Evolutionary conservation across 2,888 invertebrate genomes (phyloP).

Genomic region (Steinernema hermaphroditum): DNA sequence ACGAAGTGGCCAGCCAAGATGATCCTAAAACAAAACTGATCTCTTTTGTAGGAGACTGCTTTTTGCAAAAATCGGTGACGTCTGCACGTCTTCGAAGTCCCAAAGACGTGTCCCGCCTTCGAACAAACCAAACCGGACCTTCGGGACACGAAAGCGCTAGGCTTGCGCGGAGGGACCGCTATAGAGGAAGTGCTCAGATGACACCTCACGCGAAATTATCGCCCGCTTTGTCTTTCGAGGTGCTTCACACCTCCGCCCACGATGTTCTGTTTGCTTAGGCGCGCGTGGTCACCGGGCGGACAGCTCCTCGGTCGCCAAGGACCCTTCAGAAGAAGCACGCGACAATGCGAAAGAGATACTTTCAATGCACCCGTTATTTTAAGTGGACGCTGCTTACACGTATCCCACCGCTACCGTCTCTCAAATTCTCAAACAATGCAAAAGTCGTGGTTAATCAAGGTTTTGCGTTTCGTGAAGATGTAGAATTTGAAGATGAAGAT

Average conservation of each 20-base stretch:
- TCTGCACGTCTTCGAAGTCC: neutral
- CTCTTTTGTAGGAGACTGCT: neutral
- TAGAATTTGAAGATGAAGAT: too few species aligned
- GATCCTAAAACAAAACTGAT: neutral
- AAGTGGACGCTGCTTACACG: too few species aligned
- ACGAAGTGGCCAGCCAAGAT: too few species aligned
- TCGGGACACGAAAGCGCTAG: slow-evolving; percentile 1
- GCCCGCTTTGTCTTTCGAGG: neutral
- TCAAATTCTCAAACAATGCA: too few species aligned
- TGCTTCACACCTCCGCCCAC: slow-evolving; percentile 12
- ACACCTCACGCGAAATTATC: slow-evolving; percentile 21
- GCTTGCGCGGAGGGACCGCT: neutral
- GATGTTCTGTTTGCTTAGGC: slow-evolving; percentile 1
- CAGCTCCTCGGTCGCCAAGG: neutral
- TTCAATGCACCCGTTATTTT: too few species aligned
- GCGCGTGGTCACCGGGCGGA: neutral
- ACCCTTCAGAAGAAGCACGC: slow-evolving; percentile 16
- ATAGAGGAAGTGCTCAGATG: slow-evolving; percentile 15
- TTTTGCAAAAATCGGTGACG: neutral
- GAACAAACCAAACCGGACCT: neutral
- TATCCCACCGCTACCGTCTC: too few species aligned
- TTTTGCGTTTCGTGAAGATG: too few species aligned
- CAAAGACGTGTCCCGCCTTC: neutral
- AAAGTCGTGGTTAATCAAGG: too few species aligned
- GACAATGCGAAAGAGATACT: slow-evolving; percentile 17